Evolutionary conservation across 2,113 vertebrate species (phyloP).

Genomic region (Promerops cafer): DNA sequence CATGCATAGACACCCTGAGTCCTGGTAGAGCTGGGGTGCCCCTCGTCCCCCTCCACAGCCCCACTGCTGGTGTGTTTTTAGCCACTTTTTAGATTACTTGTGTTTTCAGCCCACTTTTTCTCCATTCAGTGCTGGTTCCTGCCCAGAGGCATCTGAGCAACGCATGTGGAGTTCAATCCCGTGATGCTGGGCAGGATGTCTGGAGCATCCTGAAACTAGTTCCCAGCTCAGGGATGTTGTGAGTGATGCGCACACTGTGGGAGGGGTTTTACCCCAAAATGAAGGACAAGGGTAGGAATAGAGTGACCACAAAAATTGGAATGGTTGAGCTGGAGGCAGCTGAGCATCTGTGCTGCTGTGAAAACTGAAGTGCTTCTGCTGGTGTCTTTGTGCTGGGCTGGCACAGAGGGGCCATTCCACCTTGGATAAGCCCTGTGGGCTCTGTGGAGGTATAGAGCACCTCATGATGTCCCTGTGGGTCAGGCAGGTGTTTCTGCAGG

Average conservation of each 20-base stretch:
- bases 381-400: not conserved
- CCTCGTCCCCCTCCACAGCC: rapidly evolving
- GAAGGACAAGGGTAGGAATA: not conserved
- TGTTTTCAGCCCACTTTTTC: not conserved
- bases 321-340: not conserved
- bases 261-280: not conserved
- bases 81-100: not conserved
- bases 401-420: not conserved
- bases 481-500: not conserved
- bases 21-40: not conserved
- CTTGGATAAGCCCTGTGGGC: not conserved
- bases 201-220: rapidly evolving
- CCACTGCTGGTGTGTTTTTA: not conserved
- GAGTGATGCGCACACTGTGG: too few relatives aligned
- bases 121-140: not conserved
- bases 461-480: not conserved
- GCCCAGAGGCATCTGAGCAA: not conserved
- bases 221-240: rapidly evolving
- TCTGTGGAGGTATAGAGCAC: not conserved
- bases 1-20: too few relatives aligned
- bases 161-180: not conserved
- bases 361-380: not conserved
- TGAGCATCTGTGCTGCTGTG: not conserved
- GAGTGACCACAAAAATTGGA: not conserved
- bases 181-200: not conserved